Evolutionary conservation across 1,140 invertebrate genomes (phyloP).

Genomic region (Rhysida immarginata): DNA sequence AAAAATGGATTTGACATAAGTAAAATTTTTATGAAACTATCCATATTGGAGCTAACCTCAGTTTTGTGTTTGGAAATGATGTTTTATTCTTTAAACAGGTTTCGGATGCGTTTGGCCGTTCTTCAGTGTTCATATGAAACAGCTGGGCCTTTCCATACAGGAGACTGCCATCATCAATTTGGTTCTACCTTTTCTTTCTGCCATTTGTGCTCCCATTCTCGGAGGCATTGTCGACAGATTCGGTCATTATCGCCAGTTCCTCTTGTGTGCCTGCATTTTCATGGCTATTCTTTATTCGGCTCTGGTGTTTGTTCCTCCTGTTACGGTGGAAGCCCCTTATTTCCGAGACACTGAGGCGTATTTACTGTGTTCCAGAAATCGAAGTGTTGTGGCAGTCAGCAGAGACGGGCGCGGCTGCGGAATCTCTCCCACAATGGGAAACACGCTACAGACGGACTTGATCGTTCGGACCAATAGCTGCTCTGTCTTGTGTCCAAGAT

Average conservation of each 20-base stretch:
- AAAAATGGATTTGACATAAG: no score
- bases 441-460: not conserved
- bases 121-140: slow-evolving; percentile 72
- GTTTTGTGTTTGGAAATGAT: no score
- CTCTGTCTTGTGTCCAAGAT: not conserved
- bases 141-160: slow-evolving; percentile 61
- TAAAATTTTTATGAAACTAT: no score
- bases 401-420: not conserved
- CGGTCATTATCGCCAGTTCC: not conserved
- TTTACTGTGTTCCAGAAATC: not conserved
- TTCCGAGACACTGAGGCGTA: not conserved
- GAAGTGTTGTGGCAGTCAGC: not conserved
- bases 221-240: slow-evolving; percentile 1
- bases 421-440: not conserved
- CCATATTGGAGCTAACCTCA: no score
- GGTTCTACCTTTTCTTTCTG: slow-evolving; percentile 54
- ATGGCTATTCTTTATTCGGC: slow-evolving; percentile 12
- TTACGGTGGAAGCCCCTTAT: slow-evolving; percentile 2
- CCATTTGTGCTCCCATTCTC: slow-evolving; percentile 58
- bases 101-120: slow-evolving; percentile 58
- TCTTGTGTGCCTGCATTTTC: not conserved
- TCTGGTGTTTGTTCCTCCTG: slow-evolving; percentile 20
- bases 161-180: slow-evolving; percentile 72
- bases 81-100: slow-evolving; percentile 41
- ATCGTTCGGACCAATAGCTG: not conserved